Conservation (phyloP, 2,113 vertebrate species). For the Rhea pennata region DNA sequence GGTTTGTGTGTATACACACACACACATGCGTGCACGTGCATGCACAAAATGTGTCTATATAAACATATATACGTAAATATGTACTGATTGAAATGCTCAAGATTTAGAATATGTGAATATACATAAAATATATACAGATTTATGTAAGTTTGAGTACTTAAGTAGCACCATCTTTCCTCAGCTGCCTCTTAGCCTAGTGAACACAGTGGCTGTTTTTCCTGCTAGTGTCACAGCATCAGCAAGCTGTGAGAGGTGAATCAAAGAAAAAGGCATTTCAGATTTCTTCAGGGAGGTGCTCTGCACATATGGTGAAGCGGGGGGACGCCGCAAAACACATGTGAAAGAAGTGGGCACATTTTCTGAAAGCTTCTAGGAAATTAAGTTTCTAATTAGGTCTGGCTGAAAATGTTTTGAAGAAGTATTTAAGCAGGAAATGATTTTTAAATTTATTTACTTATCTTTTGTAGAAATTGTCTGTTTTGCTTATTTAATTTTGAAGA, state of each 20-base stretch:
- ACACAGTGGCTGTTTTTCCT: not conserved
- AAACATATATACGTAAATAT: not conserved
- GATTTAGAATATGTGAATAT: not conserved
- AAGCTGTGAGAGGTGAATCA: not conserved
- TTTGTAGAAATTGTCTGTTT: not conserved
- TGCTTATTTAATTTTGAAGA: not conserved
- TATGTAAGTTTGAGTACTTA: not conserved
- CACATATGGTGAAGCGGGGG: not conserved
- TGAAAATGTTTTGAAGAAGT: not conserved
- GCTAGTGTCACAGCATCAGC: not conserved
- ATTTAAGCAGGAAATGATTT: not conserved
- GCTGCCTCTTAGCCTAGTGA: not conserved
- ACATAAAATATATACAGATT: not conserved
- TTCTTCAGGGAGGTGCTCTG: not conserved
- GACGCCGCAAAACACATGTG: not conserved
- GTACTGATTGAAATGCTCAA: not conserved
- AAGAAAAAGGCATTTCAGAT: not conserved
- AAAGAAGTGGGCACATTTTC: not conserved
- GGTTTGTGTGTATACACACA: not conserved
- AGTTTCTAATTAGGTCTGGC: not conserved
- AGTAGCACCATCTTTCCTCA: not conserved
- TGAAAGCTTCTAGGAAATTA: slow-evolving; percentile 9
- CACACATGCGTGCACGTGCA: not conserved
- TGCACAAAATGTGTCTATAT: not conserved
- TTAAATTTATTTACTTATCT: not conserved